Conservation (phyloP, 1,140 invertebrate genomes). For the Homarus americanus region DNA sequence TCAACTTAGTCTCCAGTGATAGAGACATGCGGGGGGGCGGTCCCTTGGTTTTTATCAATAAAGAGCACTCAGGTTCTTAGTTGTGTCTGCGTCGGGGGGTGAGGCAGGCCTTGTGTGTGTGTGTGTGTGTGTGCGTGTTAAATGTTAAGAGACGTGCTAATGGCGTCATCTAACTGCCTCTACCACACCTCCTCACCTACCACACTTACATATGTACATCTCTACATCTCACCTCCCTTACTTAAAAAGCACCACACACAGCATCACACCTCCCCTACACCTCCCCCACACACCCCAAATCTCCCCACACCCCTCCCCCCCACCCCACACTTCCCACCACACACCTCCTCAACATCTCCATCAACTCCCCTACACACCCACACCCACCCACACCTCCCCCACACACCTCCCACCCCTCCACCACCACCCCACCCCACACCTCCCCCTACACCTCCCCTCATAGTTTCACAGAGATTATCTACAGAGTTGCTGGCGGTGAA, state of each 20-base stretch:
- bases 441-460: not conserved
- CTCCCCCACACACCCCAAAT: no score
- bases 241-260: no score
- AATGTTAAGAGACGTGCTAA: no score
- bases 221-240: no score
- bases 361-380: no score
- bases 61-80: constrained; percentile 9
- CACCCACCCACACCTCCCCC: no score
- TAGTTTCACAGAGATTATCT: constrained; percentile 27
- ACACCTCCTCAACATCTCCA: no score
- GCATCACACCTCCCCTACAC: not conserved
- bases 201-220: no score
- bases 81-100: not conserved
- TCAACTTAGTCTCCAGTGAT: constrained; percentile 41
- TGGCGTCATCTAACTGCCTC: no score
- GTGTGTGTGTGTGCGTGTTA: no score
- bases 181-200: no score
- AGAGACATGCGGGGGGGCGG: constrained; percentile 29
- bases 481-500: constrained; percentile 27
- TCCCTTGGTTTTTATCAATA: constrained; percentile 41
- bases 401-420: not conserved
- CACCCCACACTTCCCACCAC: no score
- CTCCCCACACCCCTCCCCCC: not conserved
- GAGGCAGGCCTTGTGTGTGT: not conserved
- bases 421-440: not conserved